Conservation (phyloP, 2,888 invertebrate species). For the Blomia tropicalis region DNA sequence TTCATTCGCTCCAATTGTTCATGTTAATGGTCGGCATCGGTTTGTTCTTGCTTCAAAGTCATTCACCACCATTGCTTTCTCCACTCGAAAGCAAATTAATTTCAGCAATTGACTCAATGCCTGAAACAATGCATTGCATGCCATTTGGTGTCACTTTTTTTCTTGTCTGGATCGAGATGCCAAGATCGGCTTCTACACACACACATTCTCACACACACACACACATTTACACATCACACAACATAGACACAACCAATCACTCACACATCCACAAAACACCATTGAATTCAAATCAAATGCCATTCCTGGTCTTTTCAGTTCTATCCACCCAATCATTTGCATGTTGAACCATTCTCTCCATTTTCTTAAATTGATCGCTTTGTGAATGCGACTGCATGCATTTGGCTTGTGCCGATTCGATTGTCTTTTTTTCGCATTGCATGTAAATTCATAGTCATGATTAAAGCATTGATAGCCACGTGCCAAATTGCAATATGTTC, state of each 20-base stretch:
- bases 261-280: too few species aligned
- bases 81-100: conserved; percentile 11
- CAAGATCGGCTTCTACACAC: too few species aligned
- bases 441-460: background rate
- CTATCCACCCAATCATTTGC: too few species aligned
- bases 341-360: background rate
- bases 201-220: too few species aligned
- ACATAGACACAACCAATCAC: too few species aligned
- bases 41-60: background rate
- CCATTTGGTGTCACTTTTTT: too few species aligned
- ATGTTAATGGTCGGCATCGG: background rate
- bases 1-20: background rate
- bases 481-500: background rate
- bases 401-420: background rate
- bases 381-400: conserved; percentile 14
- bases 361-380: conserved; percentile 1
- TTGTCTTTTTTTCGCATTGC: background rate
- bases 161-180: too few species aligned
- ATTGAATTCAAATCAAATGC: too few species aligned
- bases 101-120: background rate
- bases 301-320: too few species aligned
- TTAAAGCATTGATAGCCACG: background rate
- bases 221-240: too few species aligned
- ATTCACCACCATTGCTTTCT: background rate
- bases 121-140: background rate